Evolutionary conservation across 2,797 vertebrate species (phyloP).

Genomic region (Pseudomugil gertrudae): DNA sequence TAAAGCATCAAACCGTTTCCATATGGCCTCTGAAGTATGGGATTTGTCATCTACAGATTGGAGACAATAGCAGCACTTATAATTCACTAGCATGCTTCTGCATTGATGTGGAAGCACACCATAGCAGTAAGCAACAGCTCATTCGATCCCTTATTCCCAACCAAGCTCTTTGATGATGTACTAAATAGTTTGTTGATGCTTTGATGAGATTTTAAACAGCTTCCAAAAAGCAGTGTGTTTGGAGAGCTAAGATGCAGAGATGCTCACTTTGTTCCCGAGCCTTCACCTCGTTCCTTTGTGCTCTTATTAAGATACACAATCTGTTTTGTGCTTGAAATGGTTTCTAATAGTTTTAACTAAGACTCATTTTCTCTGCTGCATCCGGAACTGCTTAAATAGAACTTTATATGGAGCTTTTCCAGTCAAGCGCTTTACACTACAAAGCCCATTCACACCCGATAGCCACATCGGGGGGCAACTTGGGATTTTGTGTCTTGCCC

Average conservation of each 20-base stretch:
- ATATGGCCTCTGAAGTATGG: conserved; percentile 22
- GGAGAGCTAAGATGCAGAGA: conserved; percentile 14
- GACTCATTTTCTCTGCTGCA: not conserved
- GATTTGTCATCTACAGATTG: conserved; percentile 36
- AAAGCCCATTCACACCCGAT: no score
- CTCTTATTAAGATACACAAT: conserved; percentile 6
- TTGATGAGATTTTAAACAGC: conserved; percentile 54
- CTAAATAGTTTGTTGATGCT: conserved; percentile 54
- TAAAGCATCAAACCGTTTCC: conserved; percentile 35
- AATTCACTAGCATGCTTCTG: conserved; percentile 43
- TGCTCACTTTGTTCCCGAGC: not conserved
- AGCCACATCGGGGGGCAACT: no score
- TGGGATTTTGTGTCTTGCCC: no score
- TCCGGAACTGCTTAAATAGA: no score
- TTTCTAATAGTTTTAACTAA: conserved; percentile 5
- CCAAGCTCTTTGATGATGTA: conserved; percentile 31
- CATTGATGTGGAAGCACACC: conserved; percentile 32
- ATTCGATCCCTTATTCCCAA: not conserved
- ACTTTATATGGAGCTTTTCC: no score
- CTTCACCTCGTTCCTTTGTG: conserved; percentile 3
- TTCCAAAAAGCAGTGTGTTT: conserved; percentile 38
- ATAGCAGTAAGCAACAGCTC: conserved; percentile 37
- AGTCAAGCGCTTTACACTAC: no score
- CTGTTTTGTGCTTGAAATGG: conserved; percentile 7
- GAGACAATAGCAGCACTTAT: conserved; percentile 36